phyloP scores from a whole-genome alignment of 2,888 invertebrate genomes.

The Steinernema carpocapsae region DNA sequence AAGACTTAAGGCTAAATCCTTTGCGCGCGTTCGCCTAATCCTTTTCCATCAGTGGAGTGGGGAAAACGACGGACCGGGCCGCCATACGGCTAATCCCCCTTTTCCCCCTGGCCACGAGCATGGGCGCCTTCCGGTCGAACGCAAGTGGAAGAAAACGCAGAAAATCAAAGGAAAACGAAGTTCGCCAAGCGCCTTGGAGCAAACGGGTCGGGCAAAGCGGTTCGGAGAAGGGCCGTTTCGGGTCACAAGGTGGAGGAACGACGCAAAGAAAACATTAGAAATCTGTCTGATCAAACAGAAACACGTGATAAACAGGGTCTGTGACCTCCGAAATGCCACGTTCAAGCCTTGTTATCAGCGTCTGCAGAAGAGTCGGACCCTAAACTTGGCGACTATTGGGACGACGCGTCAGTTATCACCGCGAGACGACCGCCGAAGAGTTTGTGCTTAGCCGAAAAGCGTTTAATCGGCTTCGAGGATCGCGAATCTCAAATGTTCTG shows the following conservation, averaged over 20 bases:
- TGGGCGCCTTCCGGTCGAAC: constrained; percentile 22
- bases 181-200: neutral
- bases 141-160: neutral
- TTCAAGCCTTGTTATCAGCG: neutral
- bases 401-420: neutral
- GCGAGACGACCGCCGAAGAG: neutral
- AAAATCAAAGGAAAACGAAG: neutral
- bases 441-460: constrained; percentile 9
- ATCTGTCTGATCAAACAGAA: neutral
- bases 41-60: constrained; percentile 31
- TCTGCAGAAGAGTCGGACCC: neutral
- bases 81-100: constrained; percentile 32
- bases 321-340: neutral
- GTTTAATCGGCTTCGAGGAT: constrained; percentile 17
- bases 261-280: neutral
- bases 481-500: constrained; percentile 16
- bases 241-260: neutral
- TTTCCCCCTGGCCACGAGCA: constrained; percentile 33
- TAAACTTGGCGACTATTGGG: neutral
- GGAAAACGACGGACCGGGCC: constrained; percentile 27
- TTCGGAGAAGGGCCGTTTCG: neutral
- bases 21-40: constrained; percentile 34
- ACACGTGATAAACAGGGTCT: constrained; percentile 1
- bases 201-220: neutral
- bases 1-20: constrained; percentile 35